phyloP scores from a whole-genome alignment of 2,113 vertebrate species.

The Artemisiospiza belli region DNA sequence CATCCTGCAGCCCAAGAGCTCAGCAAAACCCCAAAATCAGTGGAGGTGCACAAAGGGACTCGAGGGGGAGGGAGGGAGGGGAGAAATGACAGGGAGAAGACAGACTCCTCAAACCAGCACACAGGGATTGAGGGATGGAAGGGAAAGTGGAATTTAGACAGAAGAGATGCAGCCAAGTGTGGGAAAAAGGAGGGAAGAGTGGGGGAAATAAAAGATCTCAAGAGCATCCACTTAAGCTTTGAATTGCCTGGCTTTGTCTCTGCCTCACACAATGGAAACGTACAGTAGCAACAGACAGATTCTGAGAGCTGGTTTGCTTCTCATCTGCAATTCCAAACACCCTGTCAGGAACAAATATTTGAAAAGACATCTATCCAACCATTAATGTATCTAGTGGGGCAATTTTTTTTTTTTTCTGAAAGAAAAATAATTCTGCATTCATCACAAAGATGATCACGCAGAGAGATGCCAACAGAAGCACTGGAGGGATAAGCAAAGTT shows the following conservation, averaged over 20 bases:
- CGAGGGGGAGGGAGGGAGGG: background rate
- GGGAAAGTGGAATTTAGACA: background rate
- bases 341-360: constrained; percentile 70
- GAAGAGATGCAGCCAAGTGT: background rate
- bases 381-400: constrained; percentile 29
- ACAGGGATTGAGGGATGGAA: background rate
- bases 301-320: constrained; percentile 59
- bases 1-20: background rate
- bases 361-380: constrained; percentile 68
- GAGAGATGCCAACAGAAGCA: constrained; percentile 16
- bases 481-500: constrained; percentile 41
- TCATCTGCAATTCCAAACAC: constrained; percentile 71
- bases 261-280: constrained; percentile 38
- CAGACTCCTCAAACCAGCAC: background rate
- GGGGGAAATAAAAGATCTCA: background rate
- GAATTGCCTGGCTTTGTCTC: constrained; percentile 61
- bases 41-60: background rate
- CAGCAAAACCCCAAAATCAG: background rate
- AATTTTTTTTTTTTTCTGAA: background rate
- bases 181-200: background rate
- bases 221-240: constrained; percentile 59
- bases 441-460: background rate
- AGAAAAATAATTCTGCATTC: constrained; percentile 32
- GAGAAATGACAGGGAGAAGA: background rate
- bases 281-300: constrained; percentile 55